Base-by-base conservation (phyloP, 2,797 vertebrate species). In the Cyprinodon diabolis region DNA sequence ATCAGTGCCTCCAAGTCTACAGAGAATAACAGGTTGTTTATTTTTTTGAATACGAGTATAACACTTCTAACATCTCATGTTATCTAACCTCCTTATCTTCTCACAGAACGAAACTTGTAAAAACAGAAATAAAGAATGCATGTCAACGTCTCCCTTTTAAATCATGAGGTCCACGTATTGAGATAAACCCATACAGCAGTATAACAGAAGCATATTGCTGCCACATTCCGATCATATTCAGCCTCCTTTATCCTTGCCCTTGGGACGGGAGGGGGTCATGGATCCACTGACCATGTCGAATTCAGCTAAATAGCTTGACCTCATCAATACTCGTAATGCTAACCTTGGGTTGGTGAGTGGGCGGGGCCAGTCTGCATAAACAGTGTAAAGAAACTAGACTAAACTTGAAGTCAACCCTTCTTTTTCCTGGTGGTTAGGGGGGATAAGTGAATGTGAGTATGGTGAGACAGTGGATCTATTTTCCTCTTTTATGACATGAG, bases 231-330 rank as follows among this genome's bases (percentile, higher is more conserved):
- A 49, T 82, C 66, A 83, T 40, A 78, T 89, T 87, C 80, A 86
- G 1, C 9, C 25, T 0, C 45, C 62, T 77, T 75, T 79, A 58
- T 85, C 88, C 81, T 84, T 91, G 90, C 90, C 78, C 84, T 73
- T 74, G 17, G 78, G 86, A 17, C 76, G 85, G 78, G 88, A 87
- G 84, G 76, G 89, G 92, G 86, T 82, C 88, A 51, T 92, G 30
- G 30, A 30, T 30, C 92, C 89, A 92, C 90, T 90, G 94, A 92
- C 94, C 93, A 85, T 95, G 94, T 95, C 95, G 93, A 96, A 96
- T 96, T 95, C 90, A 83, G 79, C 89, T 95, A 89, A 95, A 96
- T 93, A 93, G 91, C 90, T 88, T 87, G 81, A 89, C 91, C 90
- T 89, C 82, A 95, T 94, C 94, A 91, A 94, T 91, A 91, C 90